Base-by-base conservation (phyloP, 2,797 vertebrate species). In the Gephyroberyx darwinii region DNA sequence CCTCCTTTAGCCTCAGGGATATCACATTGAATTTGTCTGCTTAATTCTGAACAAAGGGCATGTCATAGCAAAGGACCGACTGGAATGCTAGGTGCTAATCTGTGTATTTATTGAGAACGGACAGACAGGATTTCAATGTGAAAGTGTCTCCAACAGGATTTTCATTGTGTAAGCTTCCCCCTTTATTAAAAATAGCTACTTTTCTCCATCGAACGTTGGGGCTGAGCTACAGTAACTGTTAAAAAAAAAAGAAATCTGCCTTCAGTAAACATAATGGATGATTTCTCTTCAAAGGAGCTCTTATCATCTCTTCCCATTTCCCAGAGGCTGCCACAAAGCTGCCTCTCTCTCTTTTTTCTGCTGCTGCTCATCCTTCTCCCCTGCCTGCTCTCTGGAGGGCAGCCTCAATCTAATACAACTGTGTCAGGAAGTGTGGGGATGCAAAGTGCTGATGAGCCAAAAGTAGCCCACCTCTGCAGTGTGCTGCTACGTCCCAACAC, bases 371-470 rank as follows among this genome's bases (percentile, higher is more conserved):
- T 92, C 87, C 86, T 86, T 89, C 89, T 84, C 88, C 89, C 82
- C 81, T 78, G 80, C 72, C 69, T 82, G 73, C 78, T 92, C 92
- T 92, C 90, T 71, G 74, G 90, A 90, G 90, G 92, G 81, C 89
- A 88, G 86, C 86, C 88, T 91, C 89, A 87, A 90, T 92, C 92
- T 91, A 89, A 91, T 90, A 90, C 85, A 90, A 92, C 89, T 89
- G 89, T 96, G 95, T 96, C 95, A 94, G 93, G 94, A 94, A 81
- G 90, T 94, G 95, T 93, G 95, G 94, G 93, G 92, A 94, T 93
- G 92, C 92, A 95, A 96, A 96, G 91, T 96, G 95, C 95, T 95
- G 96, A 97, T 94, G 95, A 96, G 94, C 92, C 93, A 93, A 88
- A 93, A 90, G 94, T 94, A 95, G 95, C 94, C 95, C 95, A 93